phyloP scores from a whole-genome alignment of 2,797 vertebrate genomes.

The Xyrichtys novacula region DNA sequence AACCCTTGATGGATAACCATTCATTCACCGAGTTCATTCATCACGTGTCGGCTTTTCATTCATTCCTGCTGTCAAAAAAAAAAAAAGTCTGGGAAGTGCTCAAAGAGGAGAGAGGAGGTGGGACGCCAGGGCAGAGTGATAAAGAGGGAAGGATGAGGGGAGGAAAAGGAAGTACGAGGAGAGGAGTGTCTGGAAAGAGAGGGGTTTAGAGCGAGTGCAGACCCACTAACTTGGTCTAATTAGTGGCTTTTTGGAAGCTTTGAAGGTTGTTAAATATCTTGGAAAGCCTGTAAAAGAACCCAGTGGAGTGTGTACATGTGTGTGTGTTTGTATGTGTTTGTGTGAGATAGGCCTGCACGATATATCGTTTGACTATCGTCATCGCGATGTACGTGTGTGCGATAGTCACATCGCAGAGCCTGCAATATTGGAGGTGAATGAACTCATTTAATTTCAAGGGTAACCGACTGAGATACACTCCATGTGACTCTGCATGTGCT shows the following conservation, averaged over 20 bases:
- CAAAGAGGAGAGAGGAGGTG: background rate
- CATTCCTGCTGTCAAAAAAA: conserved; percentile 4
- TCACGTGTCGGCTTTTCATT: background rate
- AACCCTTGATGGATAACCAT: background rate
- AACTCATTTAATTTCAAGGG: no score
- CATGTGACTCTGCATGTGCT: no score
- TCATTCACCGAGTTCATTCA: background rate
- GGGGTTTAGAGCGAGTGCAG: conserved; percentile 29
- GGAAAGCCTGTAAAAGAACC: conserved; percentile 5
- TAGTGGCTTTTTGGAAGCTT: conserved; percentile 37
- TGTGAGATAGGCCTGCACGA: no score
- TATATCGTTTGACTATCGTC: no score
- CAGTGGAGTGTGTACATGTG: conserved; percentile 23
- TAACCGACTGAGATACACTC: no score
- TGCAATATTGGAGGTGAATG: no score
- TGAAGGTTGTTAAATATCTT: conserved; percentile 22
- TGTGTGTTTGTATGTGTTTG: conserved; percentile 24
- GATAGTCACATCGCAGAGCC: no score
- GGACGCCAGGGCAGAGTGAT: background rate
- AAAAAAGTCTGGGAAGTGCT: background rate
- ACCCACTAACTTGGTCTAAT: conserved; percentile 39
- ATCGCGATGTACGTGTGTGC: no score
- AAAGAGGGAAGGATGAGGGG: conserved; percentile 36
- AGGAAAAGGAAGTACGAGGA: conserved; percentile 48
- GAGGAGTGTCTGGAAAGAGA: conserved; percentile 40